Base-by-base conservation (phyloP, 2,888 invertebrate genomes). In the Digitonthophagus gazella region DNA sequence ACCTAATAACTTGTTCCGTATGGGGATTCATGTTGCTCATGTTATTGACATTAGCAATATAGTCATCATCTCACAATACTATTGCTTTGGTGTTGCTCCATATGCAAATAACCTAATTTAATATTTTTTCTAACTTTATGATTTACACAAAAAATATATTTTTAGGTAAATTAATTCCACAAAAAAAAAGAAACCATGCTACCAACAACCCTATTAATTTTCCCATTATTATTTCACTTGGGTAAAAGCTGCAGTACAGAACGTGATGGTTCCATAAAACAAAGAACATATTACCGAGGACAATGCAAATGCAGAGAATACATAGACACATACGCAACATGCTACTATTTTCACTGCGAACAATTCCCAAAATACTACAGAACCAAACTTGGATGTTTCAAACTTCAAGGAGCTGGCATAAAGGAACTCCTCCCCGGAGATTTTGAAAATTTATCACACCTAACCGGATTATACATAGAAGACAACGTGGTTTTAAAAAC, bases 261-360 rank as follows among this genome's bases (percentile, higher is more conserved):
- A 5, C 8, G 11, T 11, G 28, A 44, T 44, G 11, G 28, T 5
- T 6, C 28, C 6, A 44, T 44, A 44, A 44, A 44, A 3, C 66
- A 20, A 2, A 19, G 18, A 18, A 16, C 18, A 14, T 18, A 6
- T 61, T 20, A 6, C 18, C 18, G 58, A 64, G 2, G 76, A 73
- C 2, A 87, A 87, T 88, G 88, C 76, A 76, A 81, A 11, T 88
- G 88, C 75, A 80, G 86, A 18, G 83, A 84, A 57, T 82, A 80
- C 19, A 77, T 80, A 15, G 74, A 76, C 0, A 78, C 75, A 15
- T 80, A 83, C 11, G 80, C 84, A 1, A 84, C 86, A 0, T 88
- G 88, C 75, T 88, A 85, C 68, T 87, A 87, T 3, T 84, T 85
- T 67, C 85, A 1, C 11, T 88, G 88, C 76, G 80, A 72, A 70